Evolutionary conservation across 2,113 vertebrate species (phyloP).

Genomic region (Pelecanoides urinatrix): DNA sequence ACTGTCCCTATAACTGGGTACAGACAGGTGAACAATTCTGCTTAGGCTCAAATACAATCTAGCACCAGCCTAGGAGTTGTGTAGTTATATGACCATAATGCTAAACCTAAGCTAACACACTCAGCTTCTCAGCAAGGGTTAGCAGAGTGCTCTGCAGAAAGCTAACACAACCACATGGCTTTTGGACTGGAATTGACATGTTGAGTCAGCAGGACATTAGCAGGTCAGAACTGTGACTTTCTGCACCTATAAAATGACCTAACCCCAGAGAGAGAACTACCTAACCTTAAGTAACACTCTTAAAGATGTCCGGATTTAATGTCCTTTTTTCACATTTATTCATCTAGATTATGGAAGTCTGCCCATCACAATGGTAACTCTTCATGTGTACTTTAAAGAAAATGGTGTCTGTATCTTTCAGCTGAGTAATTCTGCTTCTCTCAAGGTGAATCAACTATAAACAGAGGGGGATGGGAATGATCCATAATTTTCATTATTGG

Average conservation of each 20-base stretch:
- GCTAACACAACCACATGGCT: neutral
- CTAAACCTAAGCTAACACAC: neutral
- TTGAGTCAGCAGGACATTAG: neutral
- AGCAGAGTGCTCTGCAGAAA: neutral
- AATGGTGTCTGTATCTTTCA: neutral
- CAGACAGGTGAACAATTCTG: neutral
- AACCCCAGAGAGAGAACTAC: neutral
- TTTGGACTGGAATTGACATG: neutral
- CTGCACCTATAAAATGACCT: neutral
- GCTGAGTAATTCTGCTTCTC: neutral
- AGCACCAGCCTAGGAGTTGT: neutral
- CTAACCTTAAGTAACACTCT: neutral
- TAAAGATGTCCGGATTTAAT: neutral
- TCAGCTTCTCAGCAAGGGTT: neutral
- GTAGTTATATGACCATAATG: neutral
- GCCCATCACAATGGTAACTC: neutral
- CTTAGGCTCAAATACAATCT: neutral
- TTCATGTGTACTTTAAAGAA: neutral
- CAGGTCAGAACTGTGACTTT: neutral
- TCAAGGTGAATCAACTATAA: neutral
- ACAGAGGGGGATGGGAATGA: neutral
- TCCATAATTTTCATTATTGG: neutral
- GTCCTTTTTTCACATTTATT: neutral
- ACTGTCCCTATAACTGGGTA: neutral
- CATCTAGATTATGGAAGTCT: neutral